Percentiles rank a stretch among this genome's conserved stretches.
These are phyloP conservation scores for Pedicia rivosa DNA, from an alignment of 2,888 invertebrate genomes.

Conservation along the genomic window DNA sequence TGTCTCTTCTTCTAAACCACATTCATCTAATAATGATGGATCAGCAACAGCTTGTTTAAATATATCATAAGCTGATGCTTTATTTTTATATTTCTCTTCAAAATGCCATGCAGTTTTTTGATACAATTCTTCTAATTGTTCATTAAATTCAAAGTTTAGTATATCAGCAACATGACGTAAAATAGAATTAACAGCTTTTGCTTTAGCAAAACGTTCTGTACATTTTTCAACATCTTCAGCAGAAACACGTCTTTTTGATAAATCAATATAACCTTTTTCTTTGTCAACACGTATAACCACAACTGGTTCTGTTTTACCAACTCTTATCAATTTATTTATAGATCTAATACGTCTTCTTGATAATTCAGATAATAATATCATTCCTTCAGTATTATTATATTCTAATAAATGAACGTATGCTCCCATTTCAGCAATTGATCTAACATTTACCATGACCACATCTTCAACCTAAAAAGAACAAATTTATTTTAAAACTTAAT, in stretches of 20 bases:
- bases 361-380: slow-evolving; percentile 96
- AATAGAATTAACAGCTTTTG: slow-evolving; percentile 96
- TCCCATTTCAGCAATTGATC: slow-evolving; percentile 98
- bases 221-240: slow-evolving; percentile 97
- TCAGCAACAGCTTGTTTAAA: slow-evolving; percentile 94
- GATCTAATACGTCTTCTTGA: slow-evolving; percentile 97
- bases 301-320: slow-evolving; percentile 97
- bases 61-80: slow-evolving; percentile 92
- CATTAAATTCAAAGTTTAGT: slow-evolving; percentile 76
- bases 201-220: slow-evolving; percentile 96
- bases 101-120: slow-evolving; percentile 96
- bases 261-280: slow-evolving; percentile 98
- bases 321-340: slow-evolving; percentile 96
- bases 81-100: slow-evolving; percentile 91
- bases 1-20: slow-evolving; percentile 81
- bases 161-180: slow-evolving; percentile 94
- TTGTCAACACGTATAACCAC: slow-evolving; percentile 99
- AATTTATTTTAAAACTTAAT: background rate
- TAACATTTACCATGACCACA: slow-evolving; percentile 98
- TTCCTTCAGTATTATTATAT: slow-evolving; percentile 98
- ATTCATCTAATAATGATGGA: slow-evolving; percentile 88
- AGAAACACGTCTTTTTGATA: slow-evolving; percentile 96
- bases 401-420: slow-evolving; percentile 96
- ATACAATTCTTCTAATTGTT: slow-evolving; percentile 89
- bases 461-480: slow-evolving; percentile 54